phyloP scores from a whole-genome alignment of 2,888 invertebrate species.

The Panopea generosa region DNA sequence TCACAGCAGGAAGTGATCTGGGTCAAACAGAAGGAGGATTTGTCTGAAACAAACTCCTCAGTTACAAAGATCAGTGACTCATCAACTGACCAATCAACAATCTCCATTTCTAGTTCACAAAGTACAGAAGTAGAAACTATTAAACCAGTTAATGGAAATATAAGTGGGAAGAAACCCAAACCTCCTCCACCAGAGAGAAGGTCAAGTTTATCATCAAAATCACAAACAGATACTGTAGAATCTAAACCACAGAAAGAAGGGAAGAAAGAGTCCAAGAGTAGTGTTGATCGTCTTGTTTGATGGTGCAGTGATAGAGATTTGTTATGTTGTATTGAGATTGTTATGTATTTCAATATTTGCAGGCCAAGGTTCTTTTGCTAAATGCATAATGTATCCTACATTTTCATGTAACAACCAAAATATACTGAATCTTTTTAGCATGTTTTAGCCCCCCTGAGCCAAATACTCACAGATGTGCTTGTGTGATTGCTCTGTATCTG shows the following conservation, averaged over 20 bases:
- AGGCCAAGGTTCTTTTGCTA: no score
- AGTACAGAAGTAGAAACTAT: not conserved
- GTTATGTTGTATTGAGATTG: no score
- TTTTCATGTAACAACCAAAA: no score
- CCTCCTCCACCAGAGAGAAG: conserved; percentile 76
- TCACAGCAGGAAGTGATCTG: conserved; percentile 70
- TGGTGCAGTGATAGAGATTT: not conserved
- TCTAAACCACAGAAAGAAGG: no score
- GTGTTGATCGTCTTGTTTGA: conserved; percentile 39
- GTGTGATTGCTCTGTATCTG: no score
- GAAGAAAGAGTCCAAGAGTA: conserved; percentile 18
- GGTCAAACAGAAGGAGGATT: conserved; percentile 40
- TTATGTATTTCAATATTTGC: no score
- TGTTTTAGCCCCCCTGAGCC: no score
- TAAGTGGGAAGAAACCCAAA: conserved; percentile 62
- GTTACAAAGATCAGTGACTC: conserved; percentile 21
- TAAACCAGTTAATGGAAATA: not conserved
- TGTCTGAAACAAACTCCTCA: conserved; percentile 29
- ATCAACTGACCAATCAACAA: conserved; percentile 22
- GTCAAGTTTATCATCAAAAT: conserved; percentile 72
- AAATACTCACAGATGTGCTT: no score
- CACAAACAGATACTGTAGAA: conserved; percentile 36
- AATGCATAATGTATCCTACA: no score
- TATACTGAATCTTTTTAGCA: no score
- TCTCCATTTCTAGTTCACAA: conserved; percentile 4